These are phyloP conservation scores for Diachasma alloeum DNA, from an alignment of 1,140 invertebrate genomes.

Conservation along the genomic window DNA sequence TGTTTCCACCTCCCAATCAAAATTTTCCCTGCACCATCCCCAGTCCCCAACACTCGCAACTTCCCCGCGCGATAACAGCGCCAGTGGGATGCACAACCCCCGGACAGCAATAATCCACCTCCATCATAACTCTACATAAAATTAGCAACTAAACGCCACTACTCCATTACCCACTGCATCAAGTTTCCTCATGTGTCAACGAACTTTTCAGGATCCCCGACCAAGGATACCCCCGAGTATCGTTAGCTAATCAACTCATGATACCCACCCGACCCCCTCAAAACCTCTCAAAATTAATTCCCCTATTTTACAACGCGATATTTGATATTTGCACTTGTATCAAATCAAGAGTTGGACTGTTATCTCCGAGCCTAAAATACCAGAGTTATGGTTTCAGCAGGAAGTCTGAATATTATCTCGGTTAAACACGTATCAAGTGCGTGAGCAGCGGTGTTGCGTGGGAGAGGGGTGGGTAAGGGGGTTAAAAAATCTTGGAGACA, in stretches of 20 bases:
- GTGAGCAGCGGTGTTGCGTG: neutral
- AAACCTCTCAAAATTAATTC: neutral
- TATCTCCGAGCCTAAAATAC: neutral
- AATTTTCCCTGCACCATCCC: neutral
- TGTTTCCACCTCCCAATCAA: neutral
- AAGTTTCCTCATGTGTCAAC: neutral
- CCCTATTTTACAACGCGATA: neutral
- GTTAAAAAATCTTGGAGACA: constrained; percentile 1
- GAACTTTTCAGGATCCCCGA: neutral
- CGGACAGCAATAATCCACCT: neutral
- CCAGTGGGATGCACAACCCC: neutral
- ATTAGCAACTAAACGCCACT: neutral
- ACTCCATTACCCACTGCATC: neutral
- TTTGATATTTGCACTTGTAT: constrained; percentile 1
- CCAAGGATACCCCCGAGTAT: neutral
- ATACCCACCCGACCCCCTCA: neutral
- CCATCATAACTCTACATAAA: constrained; percentile 5
- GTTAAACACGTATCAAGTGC: constrained; percentile 7
- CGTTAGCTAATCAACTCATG: neutral
- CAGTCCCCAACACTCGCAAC: neutral
- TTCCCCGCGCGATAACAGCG: neutral
- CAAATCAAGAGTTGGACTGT: neutral
- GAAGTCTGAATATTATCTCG: constrained; percentile 7
- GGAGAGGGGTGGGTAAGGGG: neutral
- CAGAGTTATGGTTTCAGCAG: neutral